Percentiles rank a stretch among this genome's conserved stretches.
These are phyloP conservation scores for Siderastrea siderea DNA, from an alignment of 92 coral and sea anemone genomes.

Conservation along the genomic window DNA sequence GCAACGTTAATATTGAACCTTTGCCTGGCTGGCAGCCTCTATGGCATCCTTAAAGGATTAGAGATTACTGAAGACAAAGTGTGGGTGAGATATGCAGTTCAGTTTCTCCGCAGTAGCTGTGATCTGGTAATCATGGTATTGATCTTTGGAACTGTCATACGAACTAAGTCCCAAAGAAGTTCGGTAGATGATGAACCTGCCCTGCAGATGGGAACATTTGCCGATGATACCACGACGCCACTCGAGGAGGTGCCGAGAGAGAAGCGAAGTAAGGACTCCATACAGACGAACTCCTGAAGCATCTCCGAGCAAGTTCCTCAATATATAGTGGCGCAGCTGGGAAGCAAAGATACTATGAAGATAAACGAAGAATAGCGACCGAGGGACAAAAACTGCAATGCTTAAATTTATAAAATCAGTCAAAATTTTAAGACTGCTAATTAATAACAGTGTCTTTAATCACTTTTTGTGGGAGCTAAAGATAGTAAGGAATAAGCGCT, in stretches of 20 bases:
- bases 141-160: constrained; percentile 60
- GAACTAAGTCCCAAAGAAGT: constrained; percentile 14
- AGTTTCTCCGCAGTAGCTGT: constrained; percentile 29
- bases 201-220: constrained; percentile 4
- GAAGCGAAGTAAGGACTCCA: not conserved
- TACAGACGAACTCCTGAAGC: too few relatives aligned
- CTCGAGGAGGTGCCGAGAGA: too few relatives aligned
- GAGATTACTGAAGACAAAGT: not conserved
- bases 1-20: constrained; percentile 48
- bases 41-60: constrained; percentile 34
- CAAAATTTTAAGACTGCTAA: too few relatives aligned
- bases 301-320: too few relatives aligned
- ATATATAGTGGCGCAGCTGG: too few relatives aligned
- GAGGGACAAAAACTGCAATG: too few relatives aligned
- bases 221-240: not conserved
- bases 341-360: too few relatives aligned
- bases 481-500: too few relatives aligned
- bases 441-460: too few relatives aligned
- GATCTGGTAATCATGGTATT: constrained; percentile 54
- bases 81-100: constrained; percentile 70
- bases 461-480: too few relatives aligned
- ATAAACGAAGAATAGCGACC: too few relatives aligned
- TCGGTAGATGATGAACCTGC: not conserved
- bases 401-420: too few relatives aligned
- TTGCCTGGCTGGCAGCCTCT: constrained; percentile 44